phyloP scores from a whole-genome alignment of 2,113 vertebrate genomes.

The Rafetus swinhoei region DNA sequence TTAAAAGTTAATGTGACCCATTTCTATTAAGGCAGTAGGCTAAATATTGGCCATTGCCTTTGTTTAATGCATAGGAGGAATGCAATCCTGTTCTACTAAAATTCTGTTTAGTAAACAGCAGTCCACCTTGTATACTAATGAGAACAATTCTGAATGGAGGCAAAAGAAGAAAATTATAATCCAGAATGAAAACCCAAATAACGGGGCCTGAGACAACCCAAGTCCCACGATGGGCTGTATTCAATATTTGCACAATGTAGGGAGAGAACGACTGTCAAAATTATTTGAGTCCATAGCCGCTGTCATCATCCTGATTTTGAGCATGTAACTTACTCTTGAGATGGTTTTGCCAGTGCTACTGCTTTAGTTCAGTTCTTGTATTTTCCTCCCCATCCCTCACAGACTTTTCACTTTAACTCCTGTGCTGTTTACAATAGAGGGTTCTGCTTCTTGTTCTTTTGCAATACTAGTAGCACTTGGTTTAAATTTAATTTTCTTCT shows the following conservation, averaged over 20 bases:
- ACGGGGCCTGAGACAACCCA: background rate
- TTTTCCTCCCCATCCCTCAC: background rate
- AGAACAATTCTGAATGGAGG: background rate
- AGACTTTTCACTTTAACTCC: background rate
- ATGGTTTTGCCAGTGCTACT: fast-evolving
- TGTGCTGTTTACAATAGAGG: background rate
- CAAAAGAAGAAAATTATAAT: background rate
- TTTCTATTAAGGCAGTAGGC: background rate
- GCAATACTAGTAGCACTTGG: slow-evolving; percentile 56
- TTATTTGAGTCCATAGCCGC: fast-evolving
- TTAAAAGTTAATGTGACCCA: background rate
- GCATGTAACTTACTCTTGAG: fast-evolving
- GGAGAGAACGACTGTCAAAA: background rate
- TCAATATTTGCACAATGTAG: fast-evolving
- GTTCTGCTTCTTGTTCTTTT: slow-evolving; percentile 65
- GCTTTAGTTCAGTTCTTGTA: background rate
- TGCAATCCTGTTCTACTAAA: background rate
- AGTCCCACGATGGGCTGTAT: fast-evolving
- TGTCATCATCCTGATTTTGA: fast-evolving
- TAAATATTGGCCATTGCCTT: background rate
- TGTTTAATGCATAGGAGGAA: fast-evolving
- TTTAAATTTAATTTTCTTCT: slow-evolving; percentile 68
- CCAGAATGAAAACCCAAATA: fast-evolving
- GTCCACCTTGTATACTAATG: background rate
- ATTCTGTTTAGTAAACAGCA: fast-evolving